Percentiles rank a stretch among this genome's conserved stretches.
phyloP scores from a whole-genome alignment of 2,888 invertebrate species.

The Desoria tigrina region DNA sequence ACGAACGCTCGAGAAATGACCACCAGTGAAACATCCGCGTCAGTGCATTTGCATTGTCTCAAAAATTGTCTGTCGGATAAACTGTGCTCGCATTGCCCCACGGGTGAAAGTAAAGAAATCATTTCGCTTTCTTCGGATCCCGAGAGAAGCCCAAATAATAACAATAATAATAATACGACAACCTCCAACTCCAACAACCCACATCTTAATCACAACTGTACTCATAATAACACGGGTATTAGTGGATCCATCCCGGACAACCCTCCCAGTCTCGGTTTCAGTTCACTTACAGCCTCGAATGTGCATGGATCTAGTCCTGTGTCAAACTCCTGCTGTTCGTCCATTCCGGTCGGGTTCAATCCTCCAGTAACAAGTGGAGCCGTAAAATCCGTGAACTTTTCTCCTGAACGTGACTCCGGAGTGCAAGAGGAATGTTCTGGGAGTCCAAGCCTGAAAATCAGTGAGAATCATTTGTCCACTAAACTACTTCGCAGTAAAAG shows the following conservation, averaged over 20 bases:
- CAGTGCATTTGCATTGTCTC: conserved; percentile 52
- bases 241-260: background rate
- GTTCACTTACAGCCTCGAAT: background rate
- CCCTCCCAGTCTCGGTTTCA: background rate
- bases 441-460: conserved; percentile 41
- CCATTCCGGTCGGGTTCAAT: background rate
- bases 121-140: conserved; percentile 7
- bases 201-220: background rate
- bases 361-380: conserved; percentile 16
- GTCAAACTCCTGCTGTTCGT: conserved; percentile 13
- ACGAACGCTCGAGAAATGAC: conserved; percentile 50
- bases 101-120: background rate
- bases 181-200: conserved; percentile 16
- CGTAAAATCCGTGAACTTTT: conserved; percentile 22
- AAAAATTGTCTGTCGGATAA: conserved; percentile 48
- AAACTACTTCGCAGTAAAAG: conserved; percentile 42
- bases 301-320: background rate
- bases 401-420: conserved; percentile 18
- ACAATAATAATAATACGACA: conserved; percentile 25
- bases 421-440: background rate
- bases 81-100: background rate
- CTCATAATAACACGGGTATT: background rate
- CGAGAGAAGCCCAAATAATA: conserved; percentile 13
- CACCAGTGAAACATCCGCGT: conserved; percentile 53
- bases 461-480: conserved; percentile 52